Evolutionary conservation across 2,888 invertebrate genomes (phyloP).

Genomic region (Chrysolina americana): DNA sequence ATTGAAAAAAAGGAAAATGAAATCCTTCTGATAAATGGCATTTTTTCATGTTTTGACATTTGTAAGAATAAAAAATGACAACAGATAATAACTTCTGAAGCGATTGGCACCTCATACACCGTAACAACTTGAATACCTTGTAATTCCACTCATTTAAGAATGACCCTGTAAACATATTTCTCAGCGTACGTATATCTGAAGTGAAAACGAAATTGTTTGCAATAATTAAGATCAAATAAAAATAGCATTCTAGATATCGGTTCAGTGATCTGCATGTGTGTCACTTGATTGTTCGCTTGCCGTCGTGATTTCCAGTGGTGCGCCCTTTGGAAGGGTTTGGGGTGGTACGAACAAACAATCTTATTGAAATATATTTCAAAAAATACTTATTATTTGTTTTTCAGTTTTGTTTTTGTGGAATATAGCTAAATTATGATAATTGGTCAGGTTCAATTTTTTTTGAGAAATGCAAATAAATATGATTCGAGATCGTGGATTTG

Average conservation of each 20-base stretch:
- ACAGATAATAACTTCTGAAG: no score
- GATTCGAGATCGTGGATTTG: no score
- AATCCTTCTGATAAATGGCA: no score
- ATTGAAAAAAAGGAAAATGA: no score
- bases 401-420: no score
- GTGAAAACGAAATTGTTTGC: conserved; percentile 49
- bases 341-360: not conserved
- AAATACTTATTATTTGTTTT: no score
- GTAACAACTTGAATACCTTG: not conserved
- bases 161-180: conserved; percentile 29
- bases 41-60: no score
- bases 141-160: not conserved
- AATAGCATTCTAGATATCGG: conserved; percentile 55
- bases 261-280: conserved; percentile 69
- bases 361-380: not conserved
- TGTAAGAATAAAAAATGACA: no score
- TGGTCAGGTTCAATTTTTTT: no score
- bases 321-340: not conserved
- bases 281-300: conserved; percentile 69
- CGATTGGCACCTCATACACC: not conserved
- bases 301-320: conserved; percentile 59
- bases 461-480: no score
- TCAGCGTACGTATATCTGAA: conserved; percentile 29
- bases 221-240: conserved; percentile 51
- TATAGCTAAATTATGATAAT: no score